A percentile compares a stretch with the other conserved stretches of the same genome.
Conservation (phyloP, 2,797 vertebrate genomes). For the Danio tinwini region DNA sequence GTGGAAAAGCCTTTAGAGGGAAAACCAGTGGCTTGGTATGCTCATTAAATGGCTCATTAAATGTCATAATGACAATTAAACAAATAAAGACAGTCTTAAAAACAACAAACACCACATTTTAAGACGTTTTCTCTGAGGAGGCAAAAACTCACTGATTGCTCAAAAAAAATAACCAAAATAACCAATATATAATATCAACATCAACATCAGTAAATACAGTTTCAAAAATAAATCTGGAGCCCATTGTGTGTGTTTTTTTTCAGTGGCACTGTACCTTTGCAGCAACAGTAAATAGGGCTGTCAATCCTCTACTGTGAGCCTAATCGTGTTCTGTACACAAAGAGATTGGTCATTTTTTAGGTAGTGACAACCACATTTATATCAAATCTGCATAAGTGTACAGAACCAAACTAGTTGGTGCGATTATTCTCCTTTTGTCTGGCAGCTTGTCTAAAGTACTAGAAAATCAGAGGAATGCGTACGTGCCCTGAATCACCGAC, state of each 20-base stretch:
- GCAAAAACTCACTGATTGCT: background rate
- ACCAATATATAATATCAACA: no score
- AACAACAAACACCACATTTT: constrained; percentile 15
- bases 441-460: constrained; percentile 2
- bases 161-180: no score
- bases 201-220: background rate
- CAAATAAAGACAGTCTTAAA: constrained; percentile 20
- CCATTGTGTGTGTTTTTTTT: no score
- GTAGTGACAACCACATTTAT: background rate
- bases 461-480: background rate
- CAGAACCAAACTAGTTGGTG: background rate
- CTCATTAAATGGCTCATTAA: constrained; percentile 42
- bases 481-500: background rate
- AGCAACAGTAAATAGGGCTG: background rate
- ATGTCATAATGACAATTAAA: constrained; percentile 20
- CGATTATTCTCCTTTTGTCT: background rate
- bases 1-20: background rate
- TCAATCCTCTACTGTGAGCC: background rate
- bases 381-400: constrained; percentile 16
- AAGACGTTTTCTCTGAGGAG: background rate
- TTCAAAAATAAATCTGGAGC: background rate
- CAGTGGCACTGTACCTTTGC: no score
- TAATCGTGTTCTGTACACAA: constrained; percentile 17
- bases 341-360: background rate
- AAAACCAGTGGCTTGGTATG: constrained; percentile 10